These are phyloP conservation scores for Hystrix brachyura DNA, from an alignment of 2,113 vertebrate species.

Conservation along the genomic window DNA sequence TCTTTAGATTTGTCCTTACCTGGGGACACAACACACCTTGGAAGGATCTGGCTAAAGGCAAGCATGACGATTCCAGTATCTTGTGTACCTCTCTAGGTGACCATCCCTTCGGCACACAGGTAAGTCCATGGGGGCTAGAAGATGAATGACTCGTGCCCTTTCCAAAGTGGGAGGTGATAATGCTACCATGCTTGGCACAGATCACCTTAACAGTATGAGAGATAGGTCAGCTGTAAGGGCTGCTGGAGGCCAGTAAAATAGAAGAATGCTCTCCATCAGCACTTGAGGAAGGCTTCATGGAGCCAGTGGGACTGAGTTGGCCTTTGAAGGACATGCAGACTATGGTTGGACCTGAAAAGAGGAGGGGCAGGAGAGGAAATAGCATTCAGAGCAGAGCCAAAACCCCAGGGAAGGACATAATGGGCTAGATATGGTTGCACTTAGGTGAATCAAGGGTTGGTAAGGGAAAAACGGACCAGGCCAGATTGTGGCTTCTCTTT, in stretches of 20 bases:
- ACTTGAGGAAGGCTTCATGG: fast-evolving
- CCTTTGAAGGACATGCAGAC: background rate
- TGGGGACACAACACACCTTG: fast-evolving
- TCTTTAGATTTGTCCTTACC: background rate
- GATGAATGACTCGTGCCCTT: background rate
- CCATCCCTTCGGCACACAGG: background rate
- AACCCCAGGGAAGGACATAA: background rate
- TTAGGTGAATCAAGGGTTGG: background rate
- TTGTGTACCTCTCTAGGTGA: background rate
- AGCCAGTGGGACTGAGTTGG: background rate
- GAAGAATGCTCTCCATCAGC: background rate
- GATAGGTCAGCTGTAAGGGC: too few species aligned
- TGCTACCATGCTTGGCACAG: background rate
- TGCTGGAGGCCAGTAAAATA: background rate
- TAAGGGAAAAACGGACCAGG: background rate
- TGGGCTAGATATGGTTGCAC: background rate
- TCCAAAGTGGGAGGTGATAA: background rate
- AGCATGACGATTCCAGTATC: background rate
- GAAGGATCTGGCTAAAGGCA: background rate
- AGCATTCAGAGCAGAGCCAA: background rate
- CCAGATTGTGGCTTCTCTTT: background rate
- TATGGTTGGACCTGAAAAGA: background rate
- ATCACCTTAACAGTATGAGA: fast-evolving
- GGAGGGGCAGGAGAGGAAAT: background rate
- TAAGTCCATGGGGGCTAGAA: background rate